Percentiles rank a stretch among this genome's conserved stretches.
phyloP scores from a whole-genome alignment of 2,113 vertebrate species.

The Paedocypris sp. region DNA sequence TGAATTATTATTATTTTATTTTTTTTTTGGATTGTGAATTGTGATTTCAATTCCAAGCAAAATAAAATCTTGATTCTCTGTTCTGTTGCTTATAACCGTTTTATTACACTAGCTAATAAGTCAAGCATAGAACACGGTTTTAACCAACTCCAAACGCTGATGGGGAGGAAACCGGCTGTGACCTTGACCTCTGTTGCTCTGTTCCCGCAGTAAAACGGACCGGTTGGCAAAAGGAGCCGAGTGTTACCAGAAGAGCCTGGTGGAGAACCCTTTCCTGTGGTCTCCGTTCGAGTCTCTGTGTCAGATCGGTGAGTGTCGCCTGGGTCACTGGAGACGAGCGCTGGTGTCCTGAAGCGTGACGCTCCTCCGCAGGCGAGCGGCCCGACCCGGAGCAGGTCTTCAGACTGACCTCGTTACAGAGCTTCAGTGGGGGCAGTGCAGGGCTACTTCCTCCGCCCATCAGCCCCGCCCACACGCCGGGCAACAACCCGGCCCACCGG shows the following conservation, averaged over 20 bases:
- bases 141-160: too few species aligned
- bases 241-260: conserved; percentile 98
- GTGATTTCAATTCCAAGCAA: too few species aligned
- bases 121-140: too few species aligned
- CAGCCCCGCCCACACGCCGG: conserved; percentile 77
- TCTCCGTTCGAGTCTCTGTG: conserved; percentile 93
- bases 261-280: conserved; percentile 97
- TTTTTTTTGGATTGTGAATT: too few species aligned
- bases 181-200: conserved; percentile 5
- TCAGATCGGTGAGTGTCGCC: conserved; percentile 77
- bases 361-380: conserved; percentile 74
- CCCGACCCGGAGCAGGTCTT: conserved; percentile 97
- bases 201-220: conserved; percentile 75
- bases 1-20: too few species aligned
- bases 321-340: too few species aligned
- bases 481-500: conserved; percentile 74
- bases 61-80: too few species aligned
- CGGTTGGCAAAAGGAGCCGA: conserved; percentile 91
- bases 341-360: not conserved
- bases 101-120: too few species aligned
- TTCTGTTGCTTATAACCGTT: too few species aligned
- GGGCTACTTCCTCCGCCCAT: conserved; percentile 70
- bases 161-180: too few species aligned
- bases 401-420: conserved; percentile 88
- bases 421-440: conserved; percentile 62